Conservation (phyloP, 1,140 invertebrate species). For the Nephila pilipes region DNA sequence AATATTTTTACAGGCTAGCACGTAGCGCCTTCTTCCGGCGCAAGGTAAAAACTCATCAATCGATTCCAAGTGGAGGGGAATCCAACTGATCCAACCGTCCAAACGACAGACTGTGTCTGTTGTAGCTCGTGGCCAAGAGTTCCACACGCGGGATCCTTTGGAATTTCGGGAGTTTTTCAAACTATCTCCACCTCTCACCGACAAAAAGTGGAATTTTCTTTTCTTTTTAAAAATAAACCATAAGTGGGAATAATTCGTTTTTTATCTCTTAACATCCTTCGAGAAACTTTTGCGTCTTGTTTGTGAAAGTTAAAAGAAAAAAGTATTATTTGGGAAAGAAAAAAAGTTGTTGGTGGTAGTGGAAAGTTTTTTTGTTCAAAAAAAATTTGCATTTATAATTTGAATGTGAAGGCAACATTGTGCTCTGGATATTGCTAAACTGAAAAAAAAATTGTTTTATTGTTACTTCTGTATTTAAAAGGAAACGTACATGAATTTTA, state of each 20-base stretch:
- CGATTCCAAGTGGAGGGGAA: slow-evolving; percentile 62
- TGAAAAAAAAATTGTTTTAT: too few relatives aligned
- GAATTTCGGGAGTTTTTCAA: slow-evolving; percentile 18
- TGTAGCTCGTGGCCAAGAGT: not conserved
- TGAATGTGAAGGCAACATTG: too few relatives aligned
- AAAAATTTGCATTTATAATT: too few relatives aligned
- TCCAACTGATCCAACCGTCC: slow-evolving; percentile 53
- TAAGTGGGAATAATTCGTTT: not conserved
- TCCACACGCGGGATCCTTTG: not conserved
- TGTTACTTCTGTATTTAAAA: too few relatives aligned
- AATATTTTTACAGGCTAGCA: slow-evolving; percentile 50
- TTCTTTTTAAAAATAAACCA: not conserved
- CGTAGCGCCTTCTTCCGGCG: slow-evolving; percentile 46
- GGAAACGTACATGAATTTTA: too few relatives aligned
- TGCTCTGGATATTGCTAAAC: too few relatives aligned
- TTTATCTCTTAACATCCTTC: not conserved
- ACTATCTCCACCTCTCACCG: not conserved
- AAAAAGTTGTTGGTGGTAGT: too few relatives aligned
- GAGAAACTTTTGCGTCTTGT: too few relatives aligned
- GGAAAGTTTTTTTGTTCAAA: too few relatives aligned
- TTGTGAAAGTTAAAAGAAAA: too few relatives aligned
- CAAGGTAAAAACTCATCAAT: slow-evolving; percentile 45
- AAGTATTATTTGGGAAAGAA: too few relatives aligned
- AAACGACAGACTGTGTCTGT: slow-evolving; percentile 70
- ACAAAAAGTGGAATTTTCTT: not conserved